Base-by-base conservation (phyloP, 35 echinoderm and acorn worm genomes). In the Ptychodera flava region DNA sequence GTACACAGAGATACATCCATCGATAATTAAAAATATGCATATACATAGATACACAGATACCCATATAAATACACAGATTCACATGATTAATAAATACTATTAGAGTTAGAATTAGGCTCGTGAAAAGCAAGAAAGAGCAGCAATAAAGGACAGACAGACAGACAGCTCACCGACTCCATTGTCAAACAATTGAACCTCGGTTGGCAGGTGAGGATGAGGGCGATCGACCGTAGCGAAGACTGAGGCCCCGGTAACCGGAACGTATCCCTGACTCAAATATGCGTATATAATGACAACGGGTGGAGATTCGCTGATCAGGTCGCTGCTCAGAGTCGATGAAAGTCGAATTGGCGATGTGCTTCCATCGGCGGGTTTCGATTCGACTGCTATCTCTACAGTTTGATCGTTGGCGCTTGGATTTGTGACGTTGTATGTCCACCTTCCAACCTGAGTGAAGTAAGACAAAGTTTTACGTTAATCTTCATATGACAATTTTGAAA, bases 141-240 rank as follows among this genome's bases (percentile, higher is more conserved):
- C n/a, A n/a, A n/a, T n/a, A n/a, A n/a, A n/a, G n/a, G n/a, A n/a
- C n/a, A n/a, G n/a, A n/a, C n/a, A n/a, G n/a, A n/a, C n/a, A 28
- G 37, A 28, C n/a, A 1, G 75, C 82, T 30, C 80, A 92, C 91
- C 87, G 29, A 88, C 92, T 0, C 92, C 92, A 32, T 94, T 94
- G 76, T 94, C 92, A 37, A 85, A 75, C 1, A 94, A 88, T 34
- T 88, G 91, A 0, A 91, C 10, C 14, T 32, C 30, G 0, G 83
- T 78, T 2, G 85, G 83, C 35, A 35, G 45, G 22, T 64, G 6
- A 0, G 37, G 77, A 1, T 88, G 88, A n/a, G 92, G 92, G 28
- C 88, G 79, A 32, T 90, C 85, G 16, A 94, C 78, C 0, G 36
- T 45, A 1, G 92, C 92, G 36, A 75, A 78, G 16, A 94, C 92